phyloP scores from a whole-genome alignment of 2,797 vertebrate genomes.

The Pseudochromis fuscus region DNA sequence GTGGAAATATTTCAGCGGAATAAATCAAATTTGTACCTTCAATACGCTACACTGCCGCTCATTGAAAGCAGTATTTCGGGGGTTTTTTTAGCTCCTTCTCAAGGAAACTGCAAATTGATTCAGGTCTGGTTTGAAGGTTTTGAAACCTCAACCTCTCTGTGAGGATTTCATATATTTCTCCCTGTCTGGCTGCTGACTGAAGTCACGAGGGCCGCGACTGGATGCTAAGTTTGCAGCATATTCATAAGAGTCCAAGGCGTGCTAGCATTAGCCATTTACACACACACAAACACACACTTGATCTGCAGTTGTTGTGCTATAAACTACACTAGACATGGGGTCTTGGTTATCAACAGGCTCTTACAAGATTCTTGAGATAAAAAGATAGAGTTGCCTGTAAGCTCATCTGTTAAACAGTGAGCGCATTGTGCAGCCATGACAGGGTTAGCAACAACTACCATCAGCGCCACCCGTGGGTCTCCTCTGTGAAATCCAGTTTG shows the following conservation, averaged over 20 bases:
- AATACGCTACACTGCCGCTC: too few relatives aligned
- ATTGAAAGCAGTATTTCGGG: too few relatives aligned
- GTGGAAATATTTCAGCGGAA: too few relatives aligned
- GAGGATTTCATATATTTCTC: constrained; percentile 39
- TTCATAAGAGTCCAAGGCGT: constrained; percentile 67
- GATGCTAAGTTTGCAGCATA: constrained; percentile 58
- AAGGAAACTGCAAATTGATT: too few relatives aligned
- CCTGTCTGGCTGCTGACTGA: constrained; percentile 46
- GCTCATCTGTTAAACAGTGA: constrained; percentile 58
- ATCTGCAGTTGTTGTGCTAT: constrained; percentile 14
- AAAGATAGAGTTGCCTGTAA: constrained; percentile 42
- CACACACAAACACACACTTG: constrained; percentile 27
- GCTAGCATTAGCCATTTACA: constrained; percentile 29
- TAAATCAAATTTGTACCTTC: too few relatives aligned
- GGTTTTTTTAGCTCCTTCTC: too few relatives aligned
- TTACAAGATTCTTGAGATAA: constrained; percentile 17
- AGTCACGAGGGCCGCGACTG: constrained; percentile 58
- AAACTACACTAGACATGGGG: constrained; percentile 4
- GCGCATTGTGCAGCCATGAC: constrained; percentile 55
- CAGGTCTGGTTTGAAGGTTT: too few relatives aligned
- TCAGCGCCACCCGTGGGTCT: constrained; percentile 19
- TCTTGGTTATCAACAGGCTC: constrained; percentile 30
- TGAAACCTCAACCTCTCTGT: constrained; percentile 5
- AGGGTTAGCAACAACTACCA: constrained; percentile 41
- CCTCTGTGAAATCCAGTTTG: constrained; percentile 33